Conservation (phyloP, 2,113 vertebrate species). For the Zosterops japonicus region DNA sequence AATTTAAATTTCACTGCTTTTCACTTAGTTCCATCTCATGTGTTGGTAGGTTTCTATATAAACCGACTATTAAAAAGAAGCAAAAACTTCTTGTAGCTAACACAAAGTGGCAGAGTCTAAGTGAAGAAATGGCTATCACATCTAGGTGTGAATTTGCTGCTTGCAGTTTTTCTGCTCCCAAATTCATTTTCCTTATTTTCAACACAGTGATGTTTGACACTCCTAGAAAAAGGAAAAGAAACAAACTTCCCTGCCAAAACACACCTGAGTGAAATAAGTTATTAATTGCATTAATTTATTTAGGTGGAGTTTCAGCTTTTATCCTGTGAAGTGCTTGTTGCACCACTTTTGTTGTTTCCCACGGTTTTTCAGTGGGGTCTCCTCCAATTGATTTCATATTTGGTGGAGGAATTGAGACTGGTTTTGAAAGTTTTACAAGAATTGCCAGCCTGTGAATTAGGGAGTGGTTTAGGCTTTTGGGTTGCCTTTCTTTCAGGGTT, state of each 20-base stretch:
- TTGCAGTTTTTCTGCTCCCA: neutral
- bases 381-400: neutral
- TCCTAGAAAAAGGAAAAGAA: neutral
- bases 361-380: neutral
- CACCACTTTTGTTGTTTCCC: neutral
- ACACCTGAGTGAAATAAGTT: neutral
- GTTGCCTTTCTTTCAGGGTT: neutral
- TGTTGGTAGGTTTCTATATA: neutral
- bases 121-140: neutral
- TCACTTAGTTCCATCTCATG: neutral
- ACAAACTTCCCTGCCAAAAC: neutral
- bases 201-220: neutral
- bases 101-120: neutral
- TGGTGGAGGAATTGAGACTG: too few relatives aligned
- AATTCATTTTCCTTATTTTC: neutral
- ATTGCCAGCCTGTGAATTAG: too few relatives aligned
- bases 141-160: neutral
- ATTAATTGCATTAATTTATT: neutral
- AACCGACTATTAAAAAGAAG: neutral
- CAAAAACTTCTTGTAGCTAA: neutral
- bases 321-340: neutral
- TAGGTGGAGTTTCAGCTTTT: neutral
- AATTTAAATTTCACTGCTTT: neutral
- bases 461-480: neutral
- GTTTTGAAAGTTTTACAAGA: neutral